Conservation (phyloP, 1,140 invertebrate species). For the Drosophila burlai region DNA sequence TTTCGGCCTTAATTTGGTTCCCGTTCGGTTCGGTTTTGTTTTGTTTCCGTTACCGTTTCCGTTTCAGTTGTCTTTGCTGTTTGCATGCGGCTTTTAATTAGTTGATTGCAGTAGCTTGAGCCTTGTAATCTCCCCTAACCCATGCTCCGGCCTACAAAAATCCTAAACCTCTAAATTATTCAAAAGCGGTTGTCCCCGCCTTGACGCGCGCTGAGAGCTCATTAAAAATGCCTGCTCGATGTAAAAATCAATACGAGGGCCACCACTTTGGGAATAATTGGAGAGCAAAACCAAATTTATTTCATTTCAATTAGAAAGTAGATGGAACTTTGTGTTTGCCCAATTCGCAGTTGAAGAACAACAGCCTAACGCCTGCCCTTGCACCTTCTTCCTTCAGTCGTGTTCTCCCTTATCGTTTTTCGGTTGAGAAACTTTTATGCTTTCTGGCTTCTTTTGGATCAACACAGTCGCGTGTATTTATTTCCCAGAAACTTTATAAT, state of each 20-base stretch:
- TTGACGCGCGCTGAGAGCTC: constrained; percentile 10
- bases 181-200: neutral
- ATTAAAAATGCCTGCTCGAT: constrained; percentile 48
- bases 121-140: neutral
- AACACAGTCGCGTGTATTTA: constrained; percentile 29
- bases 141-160: neutral
- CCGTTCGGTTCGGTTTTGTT: constrained; percentile 13
- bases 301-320: constrained; percentile 30
- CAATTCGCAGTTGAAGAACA: constrained; percentile 16
- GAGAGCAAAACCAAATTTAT: neutral
- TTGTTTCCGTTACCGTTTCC: constrained; percentile 10
- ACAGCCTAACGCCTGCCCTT: constrained; percentile 38
- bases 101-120: constrained; percentile 66
- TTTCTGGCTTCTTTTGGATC: constrained; percentile 43
- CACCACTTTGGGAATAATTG: constrained; percentile 24
- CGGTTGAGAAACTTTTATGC: constrained; percentile 30
- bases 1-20: constrained; percentile 33
- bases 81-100: constrained; percentile 75
- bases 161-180: constrained; percentile 12
- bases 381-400: constrained; percentile 27
- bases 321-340: constrained; percentile 9
- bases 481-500: constrained; percentile 10
- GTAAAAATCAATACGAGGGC: constrained; percentile 38
- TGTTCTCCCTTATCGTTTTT: constrained; percentile 1
- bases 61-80: constrained; percentile 41